Percentiles rank a stretch among this genome's conserved stretches.
phyloP scores from a whole-genome alignment of 2,113 vertebrate species.

The Gymnobelideus leadbeateri region DNA sequence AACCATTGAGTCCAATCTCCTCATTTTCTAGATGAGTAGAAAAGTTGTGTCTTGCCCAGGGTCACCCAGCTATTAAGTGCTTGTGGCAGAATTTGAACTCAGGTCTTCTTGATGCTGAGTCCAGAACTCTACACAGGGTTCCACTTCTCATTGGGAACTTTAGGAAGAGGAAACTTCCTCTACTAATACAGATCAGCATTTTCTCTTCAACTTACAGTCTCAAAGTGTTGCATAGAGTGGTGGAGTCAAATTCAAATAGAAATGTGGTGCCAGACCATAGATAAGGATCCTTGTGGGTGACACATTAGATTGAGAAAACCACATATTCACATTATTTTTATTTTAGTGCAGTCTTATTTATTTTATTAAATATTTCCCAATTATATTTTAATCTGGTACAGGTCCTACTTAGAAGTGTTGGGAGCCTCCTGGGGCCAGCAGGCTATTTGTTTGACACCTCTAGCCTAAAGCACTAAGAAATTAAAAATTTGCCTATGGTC shows the following conservation, averaged over 20 bases:
- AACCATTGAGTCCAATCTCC: not conserved
- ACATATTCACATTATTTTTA: too few species aligned
- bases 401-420: too few species aligned
- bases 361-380: too few species aligned
- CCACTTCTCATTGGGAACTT: not conserved
- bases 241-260: not conserved
- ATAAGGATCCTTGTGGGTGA: not conserved
- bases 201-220: not conserved
- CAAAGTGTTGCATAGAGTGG: not conserved
- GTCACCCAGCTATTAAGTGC: not conserved
- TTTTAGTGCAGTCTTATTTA: too few species aligned
- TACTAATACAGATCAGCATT: not conserved
- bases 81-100: not conserved
- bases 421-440: too few species aligned
- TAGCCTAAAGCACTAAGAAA: too few species aligned
- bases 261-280: not conserved
- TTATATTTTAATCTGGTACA: too few species aligned
- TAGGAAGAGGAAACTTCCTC: not conserved
- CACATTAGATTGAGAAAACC: not conserved
- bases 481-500: too few species aligned
- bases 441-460: too few species aligned
- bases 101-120: not conserved
- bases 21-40: not conserved
- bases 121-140: not conserved
- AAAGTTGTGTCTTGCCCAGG: not conserved